phyloP scores from a whole-genome alignment of 2,113 vertebrate genomes.

The Lota lota region DNA sequence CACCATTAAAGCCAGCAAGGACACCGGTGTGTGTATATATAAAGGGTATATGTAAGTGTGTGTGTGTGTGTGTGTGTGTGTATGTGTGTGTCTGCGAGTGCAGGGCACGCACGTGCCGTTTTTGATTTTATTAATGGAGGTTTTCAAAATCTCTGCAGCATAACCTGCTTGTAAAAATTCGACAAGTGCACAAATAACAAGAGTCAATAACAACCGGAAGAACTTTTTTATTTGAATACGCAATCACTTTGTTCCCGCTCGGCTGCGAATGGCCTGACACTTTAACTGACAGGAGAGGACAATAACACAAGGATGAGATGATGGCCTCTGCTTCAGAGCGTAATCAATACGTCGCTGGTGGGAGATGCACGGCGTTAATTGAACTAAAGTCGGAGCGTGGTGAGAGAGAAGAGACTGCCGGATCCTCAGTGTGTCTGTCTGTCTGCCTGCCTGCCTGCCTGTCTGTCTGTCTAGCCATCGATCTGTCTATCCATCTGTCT shows the following conservation, averaged over 20 bases:
- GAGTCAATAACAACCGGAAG: conserved; percentile 1
- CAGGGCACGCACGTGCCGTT: conserved; percentile 1
- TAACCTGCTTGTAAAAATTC: conserved; percentile 20
- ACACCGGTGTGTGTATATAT: conserved; percentile 62
- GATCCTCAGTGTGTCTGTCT: conserved; percentile 1
- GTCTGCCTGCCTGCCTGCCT: too few relatives aligned
- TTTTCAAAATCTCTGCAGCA: conserved; percentile 4
- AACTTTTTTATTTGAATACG: conserved; percentile 20
- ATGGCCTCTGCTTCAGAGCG: conserved; percentile 45
- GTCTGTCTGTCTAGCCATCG: not conserved
- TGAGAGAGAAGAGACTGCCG: conserved; percentile 20
- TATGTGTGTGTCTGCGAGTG: conserved; percentile 24
- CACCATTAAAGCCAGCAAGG: conserved; percentile 54
- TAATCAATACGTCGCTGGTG: conserved; percentile 56
- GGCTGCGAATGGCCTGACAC: not conserved
- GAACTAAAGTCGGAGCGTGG: conserved; percentile 30
- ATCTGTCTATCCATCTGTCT: not conserved
- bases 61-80: conserved; percentile 14
- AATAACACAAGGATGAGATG: conserved; percentile 36
- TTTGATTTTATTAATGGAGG: conserved; percentile 4
- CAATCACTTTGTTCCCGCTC: not conserved
- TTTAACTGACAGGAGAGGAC: conserved; percentile 28
- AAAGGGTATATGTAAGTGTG: not conserved
- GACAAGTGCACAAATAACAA: not conserved
- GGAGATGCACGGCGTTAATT: conserved; percentile 61